These are phyloP conservation scores for Nymphalis c-album DNA, from an alignment of 2,888 invertebrate species.

Conservation along the genomic window DNA sequence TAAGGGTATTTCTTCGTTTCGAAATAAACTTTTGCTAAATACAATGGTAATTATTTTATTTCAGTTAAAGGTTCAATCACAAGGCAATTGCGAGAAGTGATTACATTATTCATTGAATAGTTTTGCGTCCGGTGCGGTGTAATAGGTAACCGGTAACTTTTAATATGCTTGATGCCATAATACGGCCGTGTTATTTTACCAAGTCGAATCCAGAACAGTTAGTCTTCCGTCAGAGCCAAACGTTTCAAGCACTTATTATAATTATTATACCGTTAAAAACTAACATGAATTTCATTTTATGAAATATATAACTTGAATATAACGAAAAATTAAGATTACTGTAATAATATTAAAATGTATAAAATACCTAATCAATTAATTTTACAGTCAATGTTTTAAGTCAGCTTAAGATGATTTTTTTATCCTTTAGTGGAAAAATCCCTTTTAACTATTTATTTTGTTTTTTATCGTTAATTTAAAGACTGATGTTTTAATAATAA, in stretches of 20 bases:
- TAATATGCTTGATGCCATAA: slow-evolving; percentile 27
- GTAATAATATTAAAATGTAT: too few relatives aligned
- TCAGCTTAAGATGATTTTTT: too few relatives aligned
- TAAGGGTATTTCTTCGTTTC: too few relatives aligned
- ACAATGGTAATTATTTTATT: too few relatives aligned
- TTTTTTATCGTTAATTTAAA: too few relatives aligned
- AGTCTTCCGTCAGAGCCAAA: slow-evolving; percentile 31
- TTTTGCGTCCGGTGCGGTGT: background rate
- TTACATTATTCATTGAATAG: slow-evolving; percentile 1
- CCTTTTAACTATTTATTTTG: too few relatives aligned
- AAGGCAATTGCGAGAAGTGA: background rate
- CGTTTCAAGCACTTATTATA: slow-evolving; percentile 17
- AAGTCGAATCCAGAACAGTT: slow-evolving; percentile 30
- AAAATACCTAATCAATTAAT: too few relatives aligned
- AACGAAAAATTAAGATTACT: too few relatives aligned
- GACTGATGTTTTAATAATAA: too few relatives aligned
- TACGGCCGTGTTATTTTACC: slow-evolving; percentile 27
- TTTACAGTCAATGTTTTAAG: too few relatives aligned
- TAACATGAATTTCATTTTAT: background rate
- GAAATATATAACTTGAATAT: background rate
- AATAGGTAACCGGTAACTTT: slow-evolving; percentile 10
- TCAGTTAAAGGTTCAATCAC: background rate
- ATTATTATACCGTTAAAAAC: slow-evolving; percentile 6
- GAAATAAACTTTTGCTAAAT: background rate
- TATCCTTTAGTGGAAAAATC: too few relatives aligned